A percentile compares a stretch with the other conserved stretches of the same genome.
These are phyloP conservation scores for Scrobipalpa atriplicella DNA, from an alignment of 2,888 invertebrate genomes.

Conservation along the genomic window DNA sequence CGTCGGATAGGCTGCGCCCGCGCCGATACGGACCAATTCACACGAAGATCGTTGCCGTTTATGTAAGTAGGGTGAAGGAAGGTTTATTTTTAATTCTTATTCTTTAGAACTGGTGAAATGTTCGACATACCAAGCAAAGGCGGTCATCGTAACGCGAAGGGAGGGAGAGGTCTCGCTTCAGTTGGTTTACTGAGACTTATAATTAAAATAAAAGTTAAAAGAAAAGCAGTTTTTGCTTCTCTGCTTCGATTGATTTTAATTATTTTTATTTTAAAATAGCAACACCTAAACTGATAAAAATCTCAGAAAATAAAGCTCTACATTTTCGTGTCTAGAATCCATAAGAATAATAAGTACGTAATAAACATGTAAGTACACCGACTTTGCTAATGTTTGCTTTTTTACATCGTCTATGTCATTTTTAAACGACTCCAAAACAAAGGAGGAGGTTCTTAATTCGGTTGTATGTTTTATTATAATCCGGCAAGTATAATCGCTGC, in stretches of 20 bases:
- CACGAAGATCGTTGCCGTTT: conserved; percentile 22
- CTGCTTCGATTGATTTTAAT: background rate
- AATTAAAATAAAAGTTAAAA: background rate
- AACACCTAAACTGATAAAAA: too few species aligned
- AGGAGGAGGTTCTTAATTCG: too few species aligned
- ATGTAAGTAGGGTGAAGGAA: conserved; percentile 14
- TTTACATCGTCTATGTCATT: background rate
- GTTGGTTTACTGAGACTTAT: background rate
- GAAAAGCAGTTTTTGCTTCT: background rate
- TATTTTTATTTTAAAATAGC: too few species aligned
- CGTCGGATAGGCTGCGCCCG: background rate
- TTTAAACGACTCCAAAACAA: too few species aligned
- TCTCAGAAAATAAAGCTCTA: too few species aligned
- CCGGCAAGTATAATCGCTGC: background rate
- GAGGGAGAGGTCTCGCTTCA: conserved; percentile 7
- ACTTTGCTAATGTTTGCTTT: background rate
- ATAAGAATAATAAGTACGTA: too few species aligned
- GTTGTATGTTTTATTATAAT: too few species aligned
- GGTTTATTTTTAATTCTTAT: conserved; percentile 19
- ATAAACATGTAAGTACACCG: too few species aligned
- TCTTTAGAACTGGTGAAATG: background rate
- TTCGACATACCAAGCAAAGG: background rate
- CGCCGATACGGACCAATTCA: conserved; percentile 22
- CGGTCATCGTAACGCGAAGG: background rate
- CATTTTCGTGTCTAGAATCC: too few species aligned